A percentile compares a stretch with the other conserved stretches of the same genome.
phyloP scores from a whole-genome alignment of 2,113 vertebrate species.

The Chamaetylas fuelleborni region DNA sequence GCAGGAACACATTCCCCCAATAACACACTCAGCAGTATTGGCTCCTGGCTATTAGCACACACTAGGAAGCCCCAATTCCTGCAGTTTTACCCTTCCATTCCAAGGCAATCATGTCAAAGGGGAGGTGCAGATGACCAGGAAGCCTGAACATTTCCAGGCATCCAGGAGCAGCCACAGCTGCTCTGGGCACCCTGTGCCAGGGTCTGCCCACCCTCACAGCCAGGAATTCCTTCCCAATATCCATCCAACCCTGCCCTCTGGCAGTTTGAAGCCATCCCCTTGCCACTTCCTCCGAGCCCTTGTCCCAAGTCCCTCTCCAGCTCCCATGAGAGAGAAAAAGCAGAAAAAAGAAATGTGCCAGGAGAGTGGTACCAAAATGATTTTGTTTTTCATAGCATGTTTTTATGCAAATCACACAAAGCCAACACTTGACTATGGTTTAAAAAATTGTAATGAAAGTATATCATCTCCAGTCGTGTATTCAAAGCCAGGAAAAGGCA shows the following conservation, averaged over 20 bases:
- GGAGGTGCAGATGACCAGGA: not conserved
- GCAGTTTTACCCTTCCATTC: not conserved
- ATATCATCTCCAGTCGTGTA: rapidly evolving
- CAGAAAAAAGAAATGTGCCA: not conserved
- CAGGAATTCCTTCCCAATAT: not conserved
- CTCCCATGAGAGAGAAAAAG: not conserved
- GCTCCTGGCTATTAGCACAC: not conserved
- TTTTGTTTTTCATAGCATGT: not conserved
- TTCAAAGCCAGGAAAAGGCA: not conserved
- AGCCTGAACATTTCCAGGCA: not conserved
- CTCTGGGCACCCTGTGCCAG: too few relatives aligned
- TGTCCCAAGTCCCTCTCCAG: not conserved
- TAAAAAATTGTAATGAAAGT: not conserved
- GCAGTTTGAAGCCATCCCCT: not conserved
- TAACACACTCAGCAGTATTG: not conserved
- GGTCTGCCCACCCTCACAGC: too few relatives aligned
- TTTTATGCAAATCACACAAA: not conserved
- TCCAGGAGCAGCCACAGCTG: not conserved
- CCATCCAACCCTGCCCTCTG: not conserved
- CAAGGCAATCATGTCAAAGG: not conserved
- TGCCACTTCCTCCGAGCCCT: not conserved
- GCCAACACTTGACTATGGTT: not conserved
- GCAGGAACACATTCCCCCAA: not conserved
- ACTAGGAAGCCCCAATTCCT: not conserved
- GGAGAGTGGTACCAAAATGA: not conserved